Evolutionary conservation across 2,113 vertebrate genomes (phyloP).

Genomic region (Tetrao urogallus): DNA sequence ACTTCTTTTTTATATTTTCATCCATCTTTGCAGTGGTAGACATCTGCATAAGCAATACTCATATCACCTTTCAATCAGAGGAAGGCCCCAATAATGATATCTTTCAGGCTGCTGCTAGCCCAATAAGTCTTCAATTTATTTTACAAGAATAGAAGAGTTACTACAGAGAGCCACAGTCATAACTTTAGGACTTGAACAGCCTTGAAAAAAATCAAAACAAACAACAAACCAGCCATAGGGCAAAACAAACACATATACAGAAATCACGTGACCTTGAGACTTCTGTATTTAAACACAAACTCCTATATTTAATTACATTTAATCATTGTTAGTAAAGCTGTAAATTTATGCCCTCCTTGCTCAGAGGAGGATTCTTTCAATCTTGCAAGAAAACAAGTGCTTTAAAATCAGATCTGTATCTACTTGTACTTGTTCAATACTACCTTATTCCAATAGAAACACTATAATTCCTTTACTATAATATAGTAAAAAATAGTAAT

Average conservation of each 20-base stretch:
- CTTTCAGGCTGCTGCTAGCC: neutral
- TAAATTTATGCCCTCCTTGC: neutral
- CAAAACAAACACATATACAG: neutral
- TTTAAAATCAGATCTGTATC: neutral
- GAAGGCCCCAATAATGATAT: neutral
- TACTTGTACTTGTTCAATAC: fast-evolving
- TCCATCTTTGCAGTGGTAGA: neutral
- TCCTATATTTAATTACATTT: neutral
- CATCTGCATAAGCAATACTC: neutral
- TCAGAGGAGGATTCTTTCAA: neutral
- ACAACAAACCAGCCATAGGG: neutral
- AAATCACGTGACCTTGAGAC: neutral
- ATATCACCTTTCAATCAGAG: neutral
- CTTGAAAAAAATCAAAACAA: neutral
- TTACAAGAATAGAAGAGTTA: neutral
- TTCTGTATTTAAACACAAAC: neutral
- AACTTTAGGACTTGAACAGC: neutral
- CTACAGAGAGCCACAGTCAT: neutral
- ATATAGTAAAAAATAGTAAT: fast-evolving
- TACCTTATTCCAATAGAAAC: neutral
- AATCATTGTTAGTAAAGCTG: fast-evolving
- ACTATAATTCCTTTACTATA: neutral
- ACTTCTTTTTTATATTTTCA: neutral
- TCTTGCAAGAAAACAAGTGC: neutral
- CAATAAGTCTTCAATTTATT: neutral